Evolutionary conservation across 2,797 vertebrate genomes (phyloP), one percentile per base, ranked within the genome.

Genomic region (Neoniphon sammara): DNA sequence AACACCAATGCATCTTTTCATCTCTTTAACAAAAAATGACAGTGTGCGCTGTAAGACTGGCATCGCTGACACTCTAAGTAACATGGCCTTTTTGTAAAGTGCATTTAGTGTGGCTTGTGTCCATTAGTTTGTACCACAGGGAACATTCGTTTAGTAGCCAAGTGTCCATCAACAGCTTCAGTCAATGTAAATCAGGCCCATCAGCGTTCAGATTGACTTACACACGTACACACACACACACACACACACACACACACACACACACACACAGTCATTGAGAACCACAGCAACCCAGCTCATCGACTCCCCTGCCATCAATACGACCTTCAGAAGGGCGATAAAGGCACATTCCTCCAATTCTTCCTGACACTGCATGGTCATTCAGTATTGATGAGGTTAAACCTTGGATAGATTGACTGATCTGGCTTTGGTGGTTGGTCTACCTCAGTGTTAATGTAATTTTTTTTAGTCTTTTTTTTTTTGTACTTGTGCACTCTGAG

Each of bases 301-400:
- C 46, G 75, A 81, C 82, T 66, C 18, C 9, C 7, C 50, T 50
- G 77, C 34, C 72, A 58, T 76, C 39, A 0, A 49, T 52, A 30
- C 23, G 56, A 78, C 80, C 76, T 83, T 85, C 66, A 83, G 31
- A 55, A 30, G 20, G 46, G 5, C 27, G 39, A 57, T 58, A 46
- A 69, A 80, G 56, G 50, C 54, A 10, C 15, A 30, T 47, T 66
- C 17, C 12, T 6, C 11, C 53, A 12, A 8, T 49, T 58, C 46
- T 3, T 59, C 53, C 31, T 47, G 44, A 50, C 50, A 21, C 52
- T 58, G 53, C 8, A 10, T 8, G 8, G 18, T 54, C 66, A 25
- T 60, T 50, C 52, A 46, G 36, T 36, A 75, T 77, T n/a, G 77
- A 80, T 46, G 10, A 2, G 5, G 44, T 63, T 30, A 7, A 55